Evolutionary conservation across 1,140 invertebrate genomes (phyloP).

Genomic region (Bilobella aurantiaca): DNA sequence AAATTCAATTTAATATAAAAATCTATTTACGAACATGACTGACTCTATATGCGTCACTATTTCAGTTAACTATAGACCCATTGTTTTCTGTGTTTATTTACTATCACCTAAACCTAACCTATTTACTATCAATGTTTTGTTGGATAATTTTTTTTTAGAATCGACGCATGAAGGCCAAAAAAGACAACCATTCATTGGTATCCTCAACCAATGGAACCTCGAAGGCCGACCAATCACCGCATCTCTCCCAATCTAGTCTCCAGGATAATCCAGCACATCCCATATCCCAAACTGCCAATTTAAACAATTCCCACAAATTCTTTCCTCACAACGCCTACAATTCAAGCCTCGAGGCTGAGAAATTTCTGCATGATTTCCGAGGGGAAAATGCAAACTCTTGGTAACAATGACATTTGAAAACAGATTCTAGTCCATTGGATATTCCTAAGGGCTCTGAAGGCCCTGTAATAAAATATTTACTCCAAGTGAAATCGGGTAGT

Average conservation of each 20-base stretch:
- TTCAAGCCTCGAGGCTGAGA: neutral
- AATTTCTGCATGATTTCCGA: neutral
- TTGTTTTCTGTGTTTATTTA: too few relatives aligned
- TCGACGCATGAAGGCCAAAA: constrained; percentile 59
- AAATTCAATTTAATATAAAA: neutral
- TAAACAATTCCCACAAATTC: neutral
- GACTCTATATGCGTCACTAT: too few relatives aligned
- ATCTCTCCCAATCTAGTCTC: neutral
- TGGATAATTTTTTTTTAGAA: neutral
- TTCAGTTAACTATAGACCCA: too few relatives aligned
- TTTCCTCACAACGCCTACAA: neutral
- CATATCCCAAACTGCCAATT: neutral
- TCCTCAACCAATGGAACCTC: neutral
- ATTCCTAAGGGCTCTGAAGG: too few relatives aligned
- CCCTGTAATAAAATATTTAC: too few relatives aligned
- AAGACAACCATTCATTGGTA: constrained; percentile 41
- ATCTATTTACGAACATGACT: too few relatives aligned
- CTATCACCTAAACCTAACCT: too few relatives aligned
- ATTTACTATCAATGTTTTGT: too few relatives aligned
- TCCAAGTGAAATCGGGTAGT: too few relatives aligned
- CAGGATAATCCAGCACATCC: neutral
- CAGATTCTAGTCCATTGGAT: too few relatives aligned
- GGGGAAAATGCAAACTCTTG: neutral
- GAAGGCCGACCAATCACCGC: neutral
- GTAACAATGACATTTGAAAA: too few relatives aligned